Evolutionary conservation across 92 coral and sea anemone genomes (phyloP).

Genomic region (Palythoa grandis): DNA sequence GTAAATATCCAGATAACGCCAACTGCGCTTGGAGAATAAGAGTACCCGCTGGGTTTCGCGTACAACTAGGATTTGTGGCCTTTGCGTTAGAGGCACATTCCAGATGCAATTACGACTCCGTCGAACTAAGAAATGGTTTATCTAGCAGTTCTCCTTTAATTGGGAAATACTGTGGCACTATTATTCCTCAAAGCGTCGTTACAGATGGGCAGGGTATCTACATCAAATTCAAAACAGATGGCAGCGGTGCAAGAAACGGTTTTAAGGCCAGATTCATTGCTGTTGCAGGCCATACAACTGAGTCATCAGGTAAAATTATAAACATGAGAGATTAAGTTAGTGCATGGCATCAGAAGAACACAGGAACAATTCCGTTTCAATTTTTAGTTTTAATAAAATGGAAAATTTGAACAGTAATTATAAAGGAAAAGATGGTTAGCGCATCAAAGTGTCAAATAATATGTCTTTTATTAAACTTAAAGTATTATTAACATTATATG

Average conservation of each 20-base stretch:
- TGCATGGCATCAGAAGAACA: not conserved
- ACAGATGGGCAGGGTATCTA: not conserved
- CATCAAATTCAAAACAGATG: conserved; percentile 3
- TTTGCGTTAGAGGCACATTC: not conserved
- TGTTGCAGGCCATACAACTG: not conserved
- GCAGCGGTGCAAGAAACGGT: not conserved
- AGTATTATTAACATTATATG: too few relatives aligned
- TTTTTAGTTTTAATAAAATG: not conserved
- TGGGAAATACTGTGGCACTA: conserved; percentile 17
- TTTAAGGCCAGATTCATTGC: conserved; percentile 8
- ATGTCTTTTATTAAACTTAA: too few relatives aligned
- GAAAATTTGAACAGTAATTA: too few relatives aligned
- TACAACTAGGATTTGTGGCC: not conserved
- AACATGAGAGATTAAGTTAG: not conserved
- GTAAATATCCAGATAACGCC: not conserved
- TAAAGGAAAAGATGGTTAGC: too few relatives aligned
- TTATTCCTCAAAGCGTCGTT: not conserved
- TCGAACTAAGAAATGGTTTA: not conserved
- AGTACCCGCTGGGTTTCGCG: conserved; percentile 53
- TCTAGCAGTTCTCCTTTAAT: not conserved
- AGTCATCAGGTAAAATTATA: not conserved
- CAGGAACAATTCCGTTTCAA: too few relatives aligned
- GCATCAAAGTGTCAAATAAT: too few relatives aligned
- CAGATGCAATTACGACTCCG: not conserved
- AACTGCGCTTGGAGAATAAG: conserved; percentile 50